phyloP scores from a whole-genome alignment of 2,888 invertebrate genomes.

The Halocaridina rubra region DNA sequence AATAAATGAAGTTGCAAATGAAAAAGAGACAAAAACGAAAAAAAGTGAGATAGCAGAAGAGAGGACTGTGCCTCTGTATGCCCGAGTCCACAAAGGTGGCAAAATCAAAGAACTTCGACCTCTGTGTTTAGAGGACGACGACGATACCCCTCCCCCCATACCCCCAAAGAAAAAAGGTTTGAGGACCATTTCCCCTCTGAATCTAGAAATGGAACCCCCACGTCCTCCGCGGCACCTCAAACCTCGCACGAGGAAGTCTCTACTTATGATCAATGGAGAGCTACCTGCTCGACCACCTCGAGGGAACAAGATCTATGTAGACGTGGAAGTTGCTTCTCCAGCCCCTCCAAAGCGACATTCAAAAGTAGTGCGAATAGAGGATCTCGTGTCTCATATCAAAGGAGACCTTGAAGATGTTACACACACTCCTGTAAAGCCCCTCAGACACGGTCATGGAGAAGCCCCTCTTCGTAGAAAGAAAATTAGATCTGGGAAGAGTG shows the following conservation, averaged over 20 bases:
- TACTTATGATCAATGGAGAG: conserved; percentile 28
- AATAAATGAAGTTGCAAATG: background rate
- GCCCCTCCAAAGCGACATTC: conserved; percentile 32
- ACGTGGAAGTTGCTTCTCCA: conserved; percentile 27
- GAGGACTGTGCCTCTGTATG: conserved; percentile 38
- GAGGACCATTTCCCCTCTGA: conserved; percentile 35
- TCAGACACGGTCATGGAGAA: background rate
- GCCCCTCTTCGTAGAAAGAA: conserved; percentile 27
- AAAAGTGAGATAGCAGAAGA: background rate
- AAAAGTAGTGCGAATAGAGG: conserved; percentile 45
- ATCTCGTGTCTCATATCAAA: conserved; percentile 19
- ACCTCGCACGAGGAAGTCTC: background rate
- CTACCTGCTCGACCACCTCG: conserved; percentile 44
- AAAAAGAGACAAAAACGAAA: background rate
- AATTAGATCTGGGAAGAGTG: background rate
- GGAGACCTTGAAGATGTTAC: background rate
- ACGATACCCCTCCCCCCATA: conserved; percentile 52
- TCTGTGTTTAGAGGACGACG: background rate
- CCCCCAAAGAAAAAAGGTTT: conserved; percentile 60
- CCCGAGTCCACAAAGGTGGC: conserved; percentile 37
- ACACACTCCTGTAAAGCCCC: conserved; percentile 11
- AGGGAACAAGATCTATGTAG: conserved; percentile 38
- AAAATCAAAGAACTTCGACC: conserved; percentile 42
- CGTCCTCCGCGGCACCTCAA: conserved; percentile 51
- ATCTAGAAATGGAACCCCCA: conserved; percentile 19